Base-by-base conservation (phyloP, 2,797 vertebrate species). In the Lemur catta region DNA sequence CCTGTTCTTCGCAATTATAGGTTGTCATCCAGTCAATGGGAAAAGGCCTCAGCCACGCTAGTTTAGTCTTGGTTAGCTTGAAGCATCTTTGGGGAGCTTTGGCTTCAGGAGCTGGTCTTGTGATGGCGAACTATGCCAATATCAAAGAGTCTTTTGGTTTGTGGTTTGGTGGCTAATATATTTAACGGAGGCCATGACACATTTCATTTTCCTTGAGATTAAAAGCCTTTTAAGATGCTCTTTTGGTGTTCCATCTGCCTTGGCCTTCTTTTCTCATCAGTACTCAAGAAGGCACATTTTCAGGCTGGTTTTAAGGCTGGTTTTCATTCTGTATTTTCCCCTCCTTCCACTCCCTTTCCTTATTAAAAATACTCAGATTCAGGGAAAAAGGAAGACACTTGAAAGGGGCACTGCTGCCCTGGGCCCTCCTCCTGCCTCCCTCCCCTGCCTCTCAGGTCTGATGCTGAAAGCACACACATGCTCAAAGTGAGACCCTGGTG, bases 201-300 rank as follows among this genome's bases (percentile, higher is more conserved):
- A 24, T 75, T 97, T 93, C 43, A 13, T 93, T 85, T 98, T 74
- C 6, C 79, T 91, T 38, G 93, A 96, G 85, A 52, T 46, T 38
- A 78, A 95, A 98, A 79, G 50, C 28, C 18, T 74, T 97, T 94
- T 67, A 96, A 95, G 95, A 20, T 85, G 10, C 35, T 94, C 41
- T 96, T 92, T 84, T 59, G 65, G 76, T 96, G 63, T 96, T 94
- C 86, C 26, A 6, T 63, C 61, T 71, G 41, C 38, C 46, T 86
- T 85, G 28, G 41, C 2, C 18, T 55, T 86, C 35, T 78, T 84
- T 84, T 74, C n/a, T 90, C 84, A 76, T 76, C 50, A 67, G 35
- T 93, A 63, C 35, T 78, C 57, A 71, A 63, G 75, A 85, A 72
- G 46, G 33, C n/a, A 28, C 13, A 26, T 78, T 97, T 96, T 57